Base-by-base conservation (phyloP, 2,797 vertebrate genomes). In the Pangasius larnaudii region DNA sequence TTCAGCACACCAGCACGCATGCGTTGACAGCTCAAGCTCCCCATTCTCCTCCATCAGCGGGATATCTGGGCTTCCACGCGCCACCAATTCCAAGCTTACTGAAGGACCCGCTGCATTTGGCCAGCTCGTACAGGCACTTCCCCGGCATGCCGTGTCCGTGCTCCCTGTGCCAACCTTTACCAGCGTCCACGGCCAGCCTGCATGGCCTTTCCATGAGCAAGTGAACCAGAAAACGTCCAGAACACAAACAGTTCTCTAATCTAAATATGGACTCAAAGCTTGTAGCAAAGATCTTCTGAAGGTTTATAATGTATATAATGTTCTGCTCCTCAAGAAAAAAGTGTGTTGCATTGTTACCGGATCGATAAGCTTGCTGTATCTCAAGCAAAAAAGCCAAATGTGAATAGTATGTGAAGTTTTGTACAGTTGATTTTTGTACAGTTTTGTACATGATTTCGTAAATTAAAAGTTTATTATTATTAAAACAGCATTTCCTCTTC, bases 121-220 rank as follows among this genome's bases (percentile, higher is more conserved):
- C 92, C 72, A 51, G 93, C 91, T 90, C 94, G 61, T 96, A 95
- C 95, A 94, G 96, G 91, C 96, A 96, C 94, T 95, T 96, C 90
- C 95, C 96, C 0, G 96, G 96, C 88, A 96, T 96, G 94, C 95
- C 96, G 6, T 97, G 96, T 86, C 96, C 95, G 2, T 97, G 96
- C 90, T 91, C 96, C 1, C 94, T 96, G 10, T 97, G 96, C 93
- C 96, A 97, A 89, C 95, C 95, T 72, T 85, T 96, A 84, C 93
- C 96, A 24, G 91, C 92, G 2, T 91, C 96, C 63, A 94, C 93
- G 13, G 93, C 96, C 86, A 95, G 93, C 27, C 89, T 96, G 84
- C 95, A 96, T 90, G 93, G 93, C 90, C 92, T 96, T 83, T 90
- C 95, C 74, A 93, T 96, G 93, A 95, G 90, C 93, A 97, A 96